Percentiles rank a stretch among this genome's conserved stretches.
Evolutionary conservation across 2,888 invertebrate genomes (phyloP).

Genomic region (Synergus japonicus): DNA sequence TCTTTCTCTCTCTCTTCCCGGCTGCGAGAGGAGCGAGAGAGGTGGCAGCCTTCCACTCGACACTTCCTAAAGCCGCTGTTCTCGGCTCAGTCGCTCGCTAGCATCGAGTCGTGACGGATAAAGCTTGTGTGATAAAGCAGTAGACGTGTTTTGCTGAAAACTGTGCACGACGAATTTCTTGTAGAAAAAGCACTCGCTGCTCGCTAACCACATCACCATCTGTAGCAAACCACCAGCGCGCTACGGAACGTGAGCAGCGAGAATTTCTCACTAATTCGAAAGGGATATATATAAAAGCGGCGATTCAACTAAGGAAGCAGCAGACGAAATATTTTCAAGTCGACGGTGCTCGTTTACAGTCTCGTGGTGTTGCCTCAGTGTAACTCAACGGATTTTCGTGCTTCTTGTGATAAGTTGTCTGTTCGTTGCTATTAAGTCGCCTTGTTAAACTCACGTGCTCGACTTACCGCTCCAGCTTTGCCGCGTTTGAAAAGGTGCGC

Average conservation of each 20-base stretch:
- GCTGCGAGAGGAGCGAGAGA: slow-evolving; percentile 49
- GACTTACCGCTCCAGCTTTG: not conserved
- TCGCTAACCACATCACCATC: not conserved
- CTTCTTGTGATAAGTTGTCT: slow-evolving; percentile 25
- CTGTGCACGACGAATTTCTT: slow-evolving; percentile 48
- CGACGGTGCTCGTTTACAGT: slow-evolving; percentile 27
- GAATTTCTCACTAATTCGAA: not conserved
- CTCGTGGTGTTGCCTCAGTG: slow-evolving; percentile 20
- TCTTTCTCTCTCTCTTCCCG: slow-evolving; percentile 19
- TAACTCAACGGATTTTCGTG: slow-evolving; percentile 32
- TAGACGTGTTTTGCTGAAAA: not conserved
- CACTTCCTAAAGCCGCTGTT: slow-evolving; percentile 65
- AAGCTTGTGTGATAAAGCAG: slow-evolving; percentile 34
- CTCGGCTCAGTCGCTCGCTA: slow-evolving; percentile 71
- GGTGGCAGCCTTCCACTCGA: slow-evolving; percentile 64
- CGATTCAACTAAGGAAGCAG: not conserved
- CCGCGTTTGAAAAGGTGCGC: slow-evolving; percentile 20
- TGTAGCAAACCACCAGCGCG: not conserved
- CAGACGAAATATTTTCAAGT: slow-evolving; percentile 14
- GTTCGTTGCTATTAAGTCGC: not conserved
- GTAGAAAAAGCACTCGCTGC: slow-evolving; percentile 20
- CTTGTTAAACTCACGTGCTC: slow-evolving; percentile 28
- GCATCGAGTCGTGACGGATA: slow-evolving; percentile 65
- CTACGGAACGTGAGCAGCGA: not conserved
- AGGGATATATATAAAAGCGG: not conserved